phyloP scores from a whole-genome alignment of 2,888 invertebrate genomes.

The Parasteatoda lunata region DNA sequence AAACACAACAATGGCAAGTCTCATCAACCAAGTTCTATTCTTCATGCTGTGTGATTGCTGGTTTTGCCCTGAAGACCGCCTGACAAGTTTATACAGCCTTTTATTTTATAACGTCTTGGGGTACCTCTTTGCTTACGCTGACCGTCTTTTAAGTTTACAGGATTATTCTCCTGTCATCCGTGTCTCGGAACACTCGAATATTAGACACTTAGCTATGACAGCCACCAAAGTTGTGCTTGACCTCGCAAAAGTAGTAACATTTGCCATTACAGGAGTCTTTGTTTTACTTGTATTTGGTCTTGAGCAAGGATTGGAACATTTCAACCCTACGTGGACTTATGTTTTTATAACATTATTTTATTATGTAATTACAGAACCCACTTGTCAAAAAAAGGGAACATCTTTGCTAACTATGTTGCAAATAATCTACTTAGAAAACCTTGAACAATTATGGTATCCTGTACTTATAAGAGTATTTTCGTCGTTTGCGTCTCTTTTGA shows the following conservation, averaged over 20 bases:
- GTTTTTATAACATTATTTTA: constrained; percentile 81
- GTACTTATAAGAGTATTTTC: constrained; percentile 76
- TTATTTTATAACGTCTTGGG: constrained; percentile 89
- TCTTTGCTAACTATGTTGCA: constrained; percentile 78
- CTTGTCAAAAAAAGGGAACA: constrained; percentile 81
- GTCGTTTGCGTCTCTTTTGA: constrained; percentile 66
- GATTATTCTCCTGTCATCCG: constrained; percentile 86
- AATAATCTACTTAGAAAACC: constrained; percentile 81
- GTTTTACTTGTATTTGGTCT: constrained; percentile 84
- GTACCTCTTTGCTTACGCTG: constrained; percentile 84
- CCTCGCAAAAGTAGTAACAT: constrained; percentile 87
- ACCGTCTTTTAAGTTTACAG: constrained; percentile 83
- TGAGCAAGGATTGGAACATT: constrained; percentile 84
- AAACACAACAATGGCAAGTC: constrained; percentile 60
- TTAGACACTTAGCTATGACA: constrained; percentile 86
- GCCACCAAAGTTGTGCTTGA: constrained; percentile 86
- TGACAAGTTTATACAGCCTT: constrained; percentile 84
- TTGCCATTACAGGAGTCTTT: constrained; percentile 85
- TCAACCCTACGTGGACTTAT: constrained; percentile 82
- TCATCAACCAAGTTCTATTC: constrained; percentile 80
- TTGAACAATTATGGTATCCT: constrained; percentile 82
- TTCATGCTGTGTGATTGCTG: constrained; percentile 83
- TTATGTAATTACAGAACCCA: constrained; percentile 82
- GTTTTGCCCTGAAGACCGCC: constrained; percentile 78
- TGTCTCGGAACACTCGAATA: constrained; percentile 82